These are phyloP conservation scores for Sorex fumeus DNA, from an alignment of 2,113 vertebrate species.

Conservation along the genomic window DNA sequence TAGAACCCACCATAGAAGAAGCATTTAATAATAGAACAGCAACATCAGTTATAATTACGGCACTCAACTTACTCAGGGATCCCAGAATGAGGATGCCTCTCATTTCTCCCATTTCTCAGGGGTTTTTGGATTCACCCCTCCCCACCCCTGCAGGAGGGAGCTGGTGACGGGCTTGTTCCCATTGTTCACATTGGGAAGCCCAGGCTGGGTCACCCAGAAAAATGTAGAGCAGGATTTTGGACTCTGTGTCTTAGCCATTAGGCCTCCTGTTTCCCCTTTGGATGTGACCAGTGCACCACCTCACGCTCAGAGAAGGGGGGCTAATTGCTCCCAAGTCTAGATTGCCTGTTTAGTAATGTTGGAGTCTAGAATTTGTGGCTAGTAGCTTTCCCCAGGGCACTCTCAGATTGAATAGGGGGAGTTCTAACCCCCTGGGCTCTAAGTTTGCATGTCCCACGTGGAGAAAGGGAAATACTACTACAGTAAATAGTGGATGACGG, in stretches of 20 bases:
- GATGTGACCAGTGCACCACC: not conserved
- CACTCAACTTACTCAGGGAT: constrained; percentile 5
- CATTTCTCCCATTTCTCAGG: not conserved
- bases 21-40: not conserved
- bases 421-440: not conserved
- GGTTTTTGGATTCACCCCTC: not conserved
- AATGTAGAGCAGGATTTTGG: not conserved
- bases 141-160: not conserved
- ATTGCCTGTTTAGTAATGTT: not conserved
- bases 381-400: not conserved
- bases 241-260: not conserved
- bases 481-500: no score
- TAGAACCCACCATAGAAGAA: not conserved
- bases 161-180: not conserved
- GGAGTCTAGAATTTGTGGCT: not conserved
- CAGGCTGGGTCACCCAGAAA: constrained; percentile 11
- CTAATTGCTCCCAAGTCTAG: not conserved
- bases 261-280: not conserved
- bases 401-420: not conserved
- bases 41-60: not conserved
- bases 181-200: constrained; percentile 14
- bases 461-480: not conserved
- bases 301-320: not conserved
- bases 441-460: not conserved
- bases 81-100: not conserved